Evolutionary conservation across 92 coral and sea anemone genomes (phyloP).

Genomic region (Isaurus tuberculatus): DNA sequence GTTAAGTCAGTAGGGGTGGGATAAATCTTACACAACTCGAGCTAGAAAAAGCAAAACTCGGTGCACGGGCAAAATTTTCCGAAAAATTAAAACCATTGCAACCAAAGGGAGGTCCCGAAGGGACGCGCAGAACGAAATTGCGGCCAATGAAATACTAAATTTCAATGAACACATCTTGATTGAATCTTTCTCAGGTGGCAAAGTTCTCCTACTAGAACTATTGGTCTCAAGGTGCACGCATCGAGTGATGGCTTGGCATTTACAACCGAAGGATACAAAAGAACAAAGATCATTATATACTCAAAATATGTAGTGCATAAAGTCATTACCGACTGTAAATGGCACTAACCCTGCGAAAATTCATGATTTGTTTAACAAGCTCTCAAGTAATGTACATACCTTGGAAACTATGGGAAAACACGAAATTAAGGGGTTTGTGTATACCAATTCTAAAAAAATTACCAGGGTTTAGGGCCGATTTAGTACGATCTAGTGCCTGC

Average conservation of each 20-base stretch:
- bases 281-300: slow-evolving; percentile 54
- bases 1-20: slow-evolving; percentile 29
- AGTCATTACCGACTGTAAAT: slow-evolving; percentile 51
- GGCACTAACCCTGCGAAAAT: slow-evolving; percentile 58
- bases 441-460: slow-evolving; percentile 5
- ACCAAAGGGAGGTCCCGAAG: slow-evolving; percentile 21
- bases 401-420: slow-evolving; percentile 55
- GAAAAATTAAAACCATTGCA: slow-evolving; percentile 8
- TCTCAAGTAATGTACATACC: slow-evolving; percentile 56
- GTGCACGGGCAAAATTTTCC: neutral
- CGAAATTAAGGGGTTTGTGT: slow-evolving; percentile 15
- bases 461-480: neutral
- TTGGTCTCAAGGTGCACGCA: slow-evolving; percentile 52
- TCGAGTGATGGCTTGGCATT: slow-evolving; percentile 54
- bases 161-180: slow-evolving; percentile 59
- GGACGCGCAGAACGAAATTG: slow-evolving; percentile 20
- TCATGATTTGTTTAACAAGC: slow-evolving; percentile 49
- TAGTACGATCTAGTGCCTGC: neutral
- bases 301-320: slow-evolving; percentile 60
- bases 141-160: slow-evolving; percentile 53
- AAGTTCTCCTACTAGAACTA: slow-evolving; percentile 53
- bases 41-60: slow-evolving; percentile 23
- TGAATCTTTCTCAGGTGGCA: slow-evolving; percentile 48
- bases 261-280: slow-evolving; percentile 55
- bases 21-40: slow-evolving; percentile 37